Percentiles rank a stretch among this genome's conserved stretches.
Evolutionary conservation across 2,113 vertebrate species (phyloP).

Genomic region (Regulus satrapa): DNA sequence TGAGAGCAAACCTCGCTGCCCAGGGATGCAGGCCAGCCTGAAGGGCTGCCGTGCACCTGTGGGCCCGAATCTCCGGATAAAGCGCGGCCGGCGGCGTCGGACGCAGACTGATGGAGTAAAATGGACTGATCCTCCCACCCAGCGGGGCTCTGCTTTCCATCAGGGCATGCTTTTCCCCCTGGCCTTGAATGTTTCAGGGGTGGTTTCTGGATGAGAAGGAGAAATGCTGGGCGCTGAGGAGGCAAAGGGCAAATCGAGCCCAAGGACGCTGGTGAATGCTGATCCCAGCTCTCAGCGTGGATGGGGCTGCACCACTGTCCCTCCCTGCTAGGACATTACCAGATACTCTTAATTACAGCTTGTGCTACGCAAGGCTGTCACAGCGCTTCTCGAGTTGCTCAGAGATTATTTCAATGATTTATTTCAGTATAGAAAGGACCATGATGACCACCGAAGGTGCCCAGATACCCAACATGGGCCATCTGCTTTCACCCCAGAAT

Average conservation of each 20-base stretch:
- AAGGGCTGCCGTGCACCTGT: too few species aligned
- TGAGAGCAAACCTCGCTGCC: neutral
- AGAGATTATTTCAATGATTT: neutral
- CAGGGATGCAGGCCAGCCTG: neutral
- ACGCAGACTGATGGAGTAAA: neutral
- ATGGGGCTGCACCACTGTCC: rapidly evolving
- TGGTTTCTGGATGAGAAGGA: neutral
- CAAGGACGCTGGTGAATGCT: neutral
- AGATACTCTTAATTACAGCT: neutral
- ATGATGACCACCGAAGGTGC: neutral
- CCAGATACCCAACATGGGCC: rapidly evolving
- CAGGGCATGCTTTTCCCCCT: neutral
- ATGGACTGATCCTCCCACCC: neutral
- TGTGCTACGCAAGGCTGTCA: neutral
- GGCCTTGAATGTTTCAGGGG: conserved; percentile 2
- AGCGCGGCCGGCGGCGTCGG: too few species aligned
- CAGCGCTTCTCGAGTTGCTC: rapidly evolving
- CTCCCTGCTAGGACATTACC: neutral
- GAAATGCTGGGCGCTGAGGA: neutral
- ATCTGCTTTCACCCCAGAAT: neutral
- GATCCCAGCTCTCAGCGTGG: neutral
- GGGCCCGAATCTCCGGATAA: too few species aligned
- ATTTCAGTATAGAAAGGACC: neutral
- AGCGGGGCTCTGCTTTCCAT: conserved; percentile 18
- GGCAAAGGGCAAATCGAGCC: neutral